Evolutionary conservation across 2,113 vertebrate genomes (phyloP), one percentile per base, ranked within the genome.

Genomic region (Formicarius rufipectus): DNA sequence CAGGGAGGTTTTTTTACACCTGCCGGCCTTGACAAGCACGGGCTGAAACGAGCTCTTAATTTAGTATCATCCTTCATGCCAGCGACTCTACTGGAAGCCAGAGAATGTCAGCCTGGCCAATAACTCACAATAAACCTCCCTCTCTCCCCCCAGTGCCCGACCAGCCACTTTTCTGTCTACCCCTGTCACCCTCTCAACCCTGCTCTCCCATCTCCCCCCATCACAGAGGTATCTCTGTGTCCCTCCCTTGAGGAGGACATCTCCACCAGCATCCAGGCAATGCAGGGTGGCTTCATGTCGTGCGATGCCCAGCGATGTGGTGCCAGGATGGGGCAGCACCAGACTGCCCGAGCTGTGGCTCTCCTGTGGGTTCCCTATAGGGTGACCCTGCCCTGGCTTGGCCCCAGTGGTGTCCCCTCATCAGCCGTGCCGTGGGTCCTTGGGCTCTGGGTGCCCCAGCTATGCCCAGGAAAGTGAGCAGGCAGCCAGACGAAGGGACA

Each of bases 371-470:
- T n/a, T n/a, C n/a, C n/a, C n/a, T n/a, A n/a, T n/a, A n/a, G 5
- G 0, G 11, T 17, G 45, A 30, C 39, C 33, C n/a, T 52, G 60
- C 24, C 31, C 35, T 0, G 0, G 60, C 58, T 86, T 84, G 5
- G 1, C 58, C 58, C 19, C 1, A 2, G 9, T n/a, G 42, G 37
- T 12, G 4, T n/a, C 56, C 12, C 31, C 35, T 19, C 23, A 1
- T 4, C 3, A 6, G 55, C 28, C 0, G 1, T 71, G 56, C 62
- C 0, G 0, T 1, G 1, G 55, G 44, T 60, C 33, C 40, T 27
- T 6, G 50, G 24, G 52, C 30, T 13, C 56, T 21, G n/a, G 33
- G 63, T 53, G n/a, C 44, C n/a, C 58, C 1, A 0, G 27, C 80
- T 14, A 7, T 91, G 83, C 76, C 76, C 18, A 8, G 68, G 63